phyloP scores from a whole-genome alignment of 2,113 vertebrate species.

The Pipra filicauda region DNA sequence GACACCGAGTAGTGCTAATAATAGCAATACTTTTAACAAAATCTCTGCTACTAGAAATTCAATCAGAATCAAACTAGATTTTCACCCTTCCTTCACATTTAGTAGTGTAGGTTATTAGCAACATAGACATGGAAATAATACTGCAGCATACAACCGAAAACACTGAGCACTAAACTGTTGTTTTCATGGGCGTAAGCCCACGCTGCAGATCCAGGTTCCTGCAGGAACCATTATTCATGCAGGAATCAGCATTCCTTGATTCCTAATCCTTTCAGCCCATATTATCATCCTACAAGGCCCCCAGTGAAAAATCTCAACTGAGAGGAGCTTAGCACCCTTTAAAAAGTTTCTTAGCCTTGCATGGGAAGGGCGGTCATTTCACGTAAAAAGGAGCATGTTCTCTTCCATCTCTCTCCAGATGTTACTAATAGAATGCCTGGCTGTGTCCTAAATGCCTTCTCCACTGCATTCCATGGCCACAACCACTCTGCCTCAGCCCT shows the following conservation, averaged over 20 bases:
- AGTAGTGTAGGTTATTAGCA: neutral
- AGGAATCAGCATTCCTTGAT: neutral
- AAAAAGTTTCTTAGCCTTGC: neutral
- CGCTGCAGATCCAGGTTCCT: neutral
- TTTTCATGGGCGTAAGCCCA: neutral
- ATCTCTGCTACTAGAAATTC: neutral
- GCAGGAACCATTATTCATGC: accelerated
- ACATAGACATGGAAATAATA: neutral
- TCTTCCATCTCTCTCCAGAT: neutral
- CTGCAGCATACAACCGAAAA: neutral
- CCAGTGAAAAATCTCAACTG: neutral
- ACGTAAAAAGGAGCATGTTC: neutral
- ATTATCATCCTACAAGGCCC: neutral
- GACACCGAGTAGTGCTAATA: neutral
- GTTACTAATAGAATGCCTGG: neutral
- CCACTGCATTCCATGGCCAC: neutral
- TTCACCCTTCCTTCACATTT: neutral
- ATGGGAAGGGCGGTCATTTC: neutral
- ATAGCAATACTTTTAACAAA: neutral
- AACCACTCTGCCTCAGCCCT: neutral
- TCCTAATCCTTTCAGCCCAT: neutral
- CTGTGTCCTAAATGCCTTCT: neutral
- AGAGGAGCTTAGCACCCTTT: neutral
- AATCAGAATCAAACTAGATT: neutral
- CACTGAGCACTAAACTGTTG: neutral